Evolutionary conservation across 2,113 vertebrate species (phyloP).

Genomic region (Meriones unguiculatus): DNA sequence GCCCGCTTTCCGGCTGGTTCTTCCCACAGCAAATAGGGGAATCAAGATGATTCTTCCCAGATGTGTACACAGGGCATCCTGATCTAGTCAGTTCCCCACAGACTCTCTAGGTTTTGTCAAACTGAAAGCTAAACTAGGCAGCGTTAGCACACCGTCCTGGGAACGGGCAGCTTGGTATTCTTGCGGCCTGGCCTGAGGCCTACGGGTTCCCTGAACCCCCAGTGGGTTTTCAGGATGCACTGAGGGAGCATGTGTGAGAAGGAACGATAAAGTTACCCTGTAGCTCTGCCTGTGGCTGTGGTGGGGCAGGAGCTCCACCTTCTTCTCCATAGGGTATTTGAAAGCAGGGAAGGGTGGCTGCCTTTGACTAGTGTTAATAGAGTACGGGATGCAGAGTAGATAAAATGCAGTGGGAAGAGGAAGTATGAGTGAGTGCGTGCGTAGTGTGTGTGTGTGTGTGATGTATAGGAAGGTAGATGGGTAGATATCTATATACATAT

Average conservation of each 20-base stretch:
- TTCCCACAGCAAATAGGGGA: neutral
- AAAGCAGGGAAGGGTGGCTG: neutral
- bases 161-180: neutral
- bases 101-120: neutral
- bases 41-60: neutral
- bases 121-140: neutral
- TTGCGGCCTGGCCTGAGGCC: neutral
- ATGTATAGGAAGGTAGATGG: neutral
- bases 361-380: neutral
- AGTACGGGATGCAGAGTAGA: neutral
- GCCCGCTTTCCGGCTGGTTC: neutral
- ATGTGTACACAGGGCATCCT: neutral
- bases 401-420: neutral
- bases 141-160: accelerated
- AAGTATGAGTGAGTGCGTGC: neutral
- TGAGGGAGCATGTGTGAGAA: accelerated
- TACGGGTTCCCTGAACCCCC: neutral
- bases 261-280: no score
- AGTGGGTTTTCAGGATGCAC: neutral
- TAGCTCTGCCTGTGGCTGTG: accelerated
- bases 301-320: neutral
- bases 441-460: neutral
- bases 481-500: neutral
- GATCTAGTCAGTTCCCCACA: no score
- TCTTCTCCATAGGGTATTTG: neutral